Evolutionary conservation across 2,797 vertebrate species (phyloP), one percentile per base, ranked within the genome.

Genomic region (Psittacula echo): DNA sequence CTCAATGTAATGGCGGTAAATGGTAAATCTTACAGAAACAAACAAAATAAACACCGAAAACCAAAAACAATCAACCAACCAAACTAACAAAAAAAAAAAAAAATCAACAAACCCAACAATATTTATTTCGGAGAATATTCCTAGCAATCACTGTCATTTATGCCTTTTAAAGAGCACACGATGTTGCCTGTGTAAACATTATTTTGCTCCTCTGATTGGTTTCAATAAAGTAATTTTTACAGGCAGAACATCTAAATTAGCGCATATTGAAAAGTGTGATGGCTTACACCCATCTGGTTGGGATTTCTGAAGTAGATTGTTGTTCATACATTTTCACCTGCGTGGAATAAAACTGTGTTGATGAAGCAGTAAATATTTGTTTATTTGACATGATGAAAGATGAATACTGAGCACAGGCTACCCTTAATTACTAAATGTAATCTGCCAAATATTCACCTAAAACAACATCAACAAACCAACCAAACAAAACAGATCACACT

Each of bases 351-450:
- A 78, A 82, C 14, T 7, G 1, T 56, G 42, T 54, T 84, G 93
- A 93, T 88, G 67, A 92, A 94, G 47, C 60, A 90, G 73, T 94
- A 93, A 96, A 73, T 93, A 76, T 82, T 86, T 91, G 71, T 77
- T 85, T 76, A 91, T 45, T 48, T 44, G 73, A 90, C 60, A 73
- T 32, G 91, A 77, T 18, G 42, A 56, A 91, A 85, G 62, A 85
- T 47, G 15, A 85, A 89, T 86, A 86, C 70, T 1, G 5, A 91
- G 68, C 70, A 75, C 48, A 65, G 58, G 47, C 42, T 79, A 73
- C 32, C 2, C 7, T 48, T 94, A 91, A 74, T 87, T 85, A 65
- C 37, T 20, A 48, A 7, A 94, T 64, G 71, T 86, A 64, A 39
- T 72, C 42, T 60, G 62, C 47, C 53, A 93, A 95, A 83, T 84